Evolutionary conservation across 2,888 invertebrate genomes (phyloP), one percentile per base, ranked within the genome.

Genomic region (Gastracanthus pulcherrimus): DNA sequence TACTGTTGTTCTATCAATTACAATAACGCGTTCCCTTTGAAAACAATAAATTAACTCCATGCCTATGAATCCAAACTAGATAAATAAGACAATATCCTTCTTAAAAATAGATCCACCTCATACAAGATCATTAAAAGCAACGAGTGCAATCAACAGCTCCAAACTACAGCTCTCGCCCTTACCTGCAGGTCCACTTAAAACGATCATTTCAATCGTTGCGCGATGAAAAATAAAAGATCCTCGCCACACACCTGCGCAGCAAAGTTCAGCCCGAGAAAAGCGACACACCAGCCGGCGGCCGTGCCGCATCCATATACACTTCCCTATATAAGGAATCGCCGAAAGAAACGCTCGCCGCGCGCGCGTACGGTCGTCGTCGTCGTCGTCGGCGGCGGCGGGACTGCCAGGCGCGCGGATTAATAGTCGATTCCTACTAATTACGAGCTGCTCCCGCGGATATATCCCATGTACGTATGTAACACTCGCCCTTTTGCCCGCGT

Each of bases 341-440:
- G 82, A 86, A 85, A 84, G 85, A 86, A 87, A 51, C 34, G 38
- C n/a, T 19, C 84, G 74, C 84, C 83, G 84, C 82, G 81, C 80
- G n/a, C n/a, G n/a, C n/a, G n/a, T n/a, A n/a, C n/a, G n/a, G n/a
- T n/a, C n/a, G n/a, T n/a, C n/a, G n/a, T n/a, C n/a, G n/a, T n/a
- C n/a, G n/a, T n/a, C n/a, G n/a, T n/a, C n/a, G n/a, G n/a, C n/a
- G n/a, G n/a, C n/a, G n/a, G n/a, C n/a, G n/a, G n/a, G n/a, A n/a
- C n/a, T n/a, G n/a, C n/a, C n/a, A n/a, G 83, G 84, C 84, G 86
- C 85, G 85, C 86, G 84, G 87, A 88, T 88, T 87, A 87, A 88
- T 88, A 88, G 88, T 87, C 86, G 87, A 89, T 88, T 87, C 85
- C 86, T 88, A 88, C 88, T 89, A 89, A 89, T 89, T 88, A 88